Evolutionary conservation across 2,113 vertebrate species (phyloP).

Genomic region (Sminthopsis crassicaudata): DNA sequence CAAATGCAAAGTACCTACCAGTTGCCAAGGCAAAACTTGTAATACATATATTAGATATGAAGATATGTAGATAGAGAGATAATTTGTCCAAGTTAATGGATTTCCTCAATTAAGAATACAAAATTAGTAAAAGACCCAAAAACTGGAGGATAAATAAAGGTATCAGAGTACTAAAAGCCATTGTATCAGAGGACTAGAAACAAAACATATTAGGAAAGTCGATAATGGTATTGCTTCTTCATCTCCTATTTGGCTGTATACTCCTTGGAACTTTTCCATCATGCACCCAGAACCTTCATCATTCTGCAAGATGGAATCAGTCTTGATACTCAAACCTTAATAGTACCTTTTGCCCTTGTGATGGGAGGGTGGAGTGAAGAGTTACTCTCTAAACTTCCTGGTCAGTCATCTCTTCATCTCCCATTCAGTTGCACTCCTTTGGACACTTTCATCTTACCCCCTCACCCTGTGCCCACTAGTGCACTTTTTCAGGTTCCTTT

Average conservation of each 20-base stretch:
- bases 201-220: slow-evolving; percentile 38
- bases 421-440: background rate
- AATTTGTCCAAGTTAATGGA: too few relatives aligned
- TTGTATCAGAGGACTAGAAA: slow-evolving; percentile 14
- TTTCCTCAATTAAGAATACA: too few relatives aligned
- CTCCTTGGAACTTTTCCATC: background rate
- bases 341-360: background rate
- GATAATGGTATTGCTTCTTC: background rate
- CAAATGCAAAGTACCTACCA: too few relatives aligned
- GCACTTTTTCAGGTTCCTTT: background rate
- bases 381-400: background rate
- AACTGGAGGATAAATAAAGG: background rate
- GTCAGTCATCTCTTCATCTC: background rate
- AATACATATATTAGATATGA: too few relatives aligned
- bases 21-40: too few relatives aligned
- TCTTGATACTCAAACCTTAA: background rate
- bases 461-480: background rate
- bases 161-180: background rate
- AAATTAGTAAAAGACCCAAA: too few relatives aligned
- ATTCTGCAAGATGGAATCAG: background rate
- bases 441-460: background rate
- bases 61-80: too few relatives aligned
- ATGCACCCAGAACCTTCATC: background rate
- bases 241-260: background rate
- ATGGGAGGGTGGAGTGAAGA: too few relatives aligned